Evolutionary conservation across 2,797 vertebrate species (phyloP).

Genomic region (Cyclura pinguis): DNA sequence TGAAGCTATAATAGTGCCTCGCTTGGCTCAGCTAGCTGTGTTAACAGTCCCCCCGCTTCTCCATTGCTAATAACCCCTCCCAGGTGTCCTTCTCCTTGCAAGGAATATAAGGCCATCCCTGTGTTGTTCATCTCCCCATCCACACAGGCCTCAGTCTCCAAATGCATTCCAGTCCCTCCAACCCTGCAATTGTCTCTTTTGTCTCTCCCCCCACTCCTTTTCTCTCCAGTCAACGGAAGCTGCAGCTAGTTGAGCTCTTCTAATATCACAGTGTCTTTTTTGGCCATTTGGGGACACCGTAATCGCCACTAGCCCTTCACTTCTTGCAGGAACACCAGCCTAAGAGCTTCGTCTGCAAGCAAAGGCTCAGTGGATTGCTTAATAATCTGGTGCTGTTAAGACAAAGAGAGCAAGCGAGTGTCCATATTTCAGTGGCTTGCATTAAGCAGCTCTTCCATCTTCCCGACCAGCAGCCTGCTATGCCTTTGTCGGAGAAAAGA

Average conservation of each 20-base stretch:
- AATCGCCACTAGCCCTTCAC: background rate
- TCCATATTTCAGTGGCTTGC: background rate
- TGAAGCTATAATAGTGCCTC: background rate
- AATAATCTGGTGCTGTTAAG: constrained; percentile 7
- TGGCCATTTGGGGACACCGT: constrained; percentile 30
- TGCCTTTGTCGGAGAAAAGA: background rate
- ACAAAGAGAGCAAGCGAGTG: background rate
- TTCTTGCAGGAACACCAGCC: background rate
- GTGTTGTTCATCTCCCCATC: constrained; percentile 1
- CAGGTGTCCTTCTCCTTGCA: rapidly evolving
- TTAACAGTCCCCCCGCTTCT: background rate
- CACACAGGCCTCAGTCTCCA: background rate
- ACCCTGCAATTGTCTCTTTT: background rate
- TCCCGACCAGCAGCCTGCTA: background rate
- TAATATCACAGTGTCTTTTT: constrained; percentile 6
- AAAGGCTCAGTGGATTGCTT: constrained; percentile 30
- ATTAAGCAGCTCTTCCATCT: background rate
- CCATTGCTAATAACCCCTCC: background rate
- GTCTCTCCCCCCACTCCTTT: background rate
- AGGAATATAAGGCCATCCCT: background rate
- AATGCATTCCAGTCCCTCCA: constrained; percentile 34
- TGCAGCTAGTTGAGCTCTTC: constrained; percentile 8
- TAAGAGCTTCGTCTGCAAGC: constrained; percentile 40
- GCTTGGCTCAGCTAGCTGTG: background rate
- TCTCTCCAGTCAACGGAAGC: background rate